Conservation (phyloP, 2,888 invertebrate genomes). For the Endotricha flammealis region DNA sequence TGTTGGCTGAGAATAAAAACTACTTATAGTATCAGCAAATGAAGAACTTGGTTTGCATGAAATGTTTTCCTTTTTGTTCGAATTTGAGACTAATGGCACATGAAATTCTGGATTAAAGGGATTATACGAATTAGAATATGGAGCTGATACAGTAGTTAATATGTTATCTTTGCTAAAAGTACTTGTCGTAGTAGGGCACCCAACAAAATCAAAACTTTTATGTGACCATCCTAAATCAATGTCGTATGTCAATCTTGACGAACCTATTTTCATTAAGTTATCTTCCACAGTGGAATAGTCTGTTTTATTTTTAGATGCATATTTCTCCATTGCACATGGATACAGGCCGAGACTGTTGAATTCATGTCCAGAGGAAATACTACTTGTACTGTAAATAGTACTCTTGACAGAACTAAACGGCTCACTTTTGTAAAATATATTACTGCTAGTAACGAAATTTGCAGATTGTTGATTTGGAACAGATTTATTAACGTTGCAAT, state of each 20-base stretch:
- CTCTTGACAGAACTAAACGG: conserved; percentile 60
- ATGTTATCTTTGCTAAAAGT: conserved; percentile 62
- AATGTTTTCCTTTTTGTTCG: conserved; percentile 53
- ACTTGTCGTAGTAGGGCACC: conserved; percentile 51
- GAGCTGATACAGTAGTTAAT: conserved; percentile 48
- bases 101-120: conserved; percentile 72
- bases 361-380: conserved; percentile 63
- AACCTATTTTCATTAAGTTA: conserved; percentile 67
- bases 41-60: conserved; percentile 47
- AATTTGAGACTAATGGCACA: conserved; percentile 54
- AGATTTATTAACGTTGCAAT: conserved; percentile 57
- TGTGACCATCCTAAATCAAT: conserved; percentile 73
- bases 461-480: conserved; percentile 45
- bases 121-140: conserved; percentile 60
- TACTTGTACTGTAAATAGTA: conserved; percentile 67
- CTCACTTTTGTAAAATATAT: conserved; percentile 66
- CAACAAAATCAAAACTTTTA: conserved; percentile 68
- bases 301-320: conserved; percentile 58
- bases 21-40: conserved; percentile 62
- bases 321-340: conserved; percentile 72
- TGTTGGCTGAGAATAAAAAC: conserved; percentile 62
- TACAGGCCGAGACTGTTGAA: conserved; percentile 65
- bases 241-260: conserved; percentile 67
- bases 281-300: conserved; percentile 65
- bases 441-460: conserved; percentile 45